phyloP scores from a whole-genome alignment of 1,140 invertebrate species.

The Aphaenogaster ashmeadi region DNA sequence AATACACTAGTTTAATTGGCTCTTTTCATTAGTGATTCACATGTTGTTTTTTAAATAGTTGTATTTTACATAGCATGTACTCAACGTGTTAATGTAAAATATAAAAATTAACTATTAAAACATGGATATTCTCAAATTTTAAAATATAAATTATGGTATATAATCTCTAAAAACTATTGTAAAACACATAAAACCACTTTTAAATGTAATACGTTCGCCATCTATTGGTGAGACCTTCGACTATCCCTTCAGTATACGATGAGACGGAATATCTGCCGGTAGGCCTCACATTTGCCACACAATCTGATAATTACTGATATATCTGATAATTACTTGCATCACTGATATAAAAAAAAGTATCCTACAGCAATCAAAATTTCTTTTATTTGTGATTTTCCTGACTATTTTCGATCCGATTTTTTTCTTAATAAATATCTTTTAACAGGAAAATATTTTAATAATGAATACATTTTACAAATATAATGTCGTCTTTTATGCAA shows the following conservation, averaged over 20 bases:
- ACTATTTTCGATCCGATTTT: background rate
- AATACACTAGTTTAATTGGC: background rate
- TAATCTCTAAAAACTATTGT: background rate
- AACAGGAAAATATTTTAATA: constrained; percentile 18
- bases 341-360: background rate
- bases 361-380: constrained; percentile 1
- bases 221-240: constrained; percentile 50
- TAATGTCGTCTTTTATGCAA: background rate
- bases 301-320: constrained; percentile 26
- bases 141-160: background rate
- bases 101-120: background rate
- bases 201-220: constrained; percentile 54
- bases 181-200: background rate
- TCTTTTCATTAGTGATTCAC: background rate
- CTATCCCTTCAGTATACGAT: constrained; percentile 34
- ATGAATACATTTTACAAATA: background rate
- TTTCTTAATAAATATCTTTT: background rate
- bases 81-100: background rate
- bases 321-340: background rate
- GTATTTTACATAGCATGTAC: background rate
- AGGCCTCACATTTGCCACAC: background rate
- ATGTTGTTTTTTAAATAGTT: background rate
- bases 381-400: background rate
- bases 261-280: constrained; percentile 49
- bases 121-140: background rate